Percentiles rank a stretch among this genome's conserved stretches.
Conservation (phyloP, 2,888 invertebrate genomes). For the Opisthograptis luteolata region DNA sequence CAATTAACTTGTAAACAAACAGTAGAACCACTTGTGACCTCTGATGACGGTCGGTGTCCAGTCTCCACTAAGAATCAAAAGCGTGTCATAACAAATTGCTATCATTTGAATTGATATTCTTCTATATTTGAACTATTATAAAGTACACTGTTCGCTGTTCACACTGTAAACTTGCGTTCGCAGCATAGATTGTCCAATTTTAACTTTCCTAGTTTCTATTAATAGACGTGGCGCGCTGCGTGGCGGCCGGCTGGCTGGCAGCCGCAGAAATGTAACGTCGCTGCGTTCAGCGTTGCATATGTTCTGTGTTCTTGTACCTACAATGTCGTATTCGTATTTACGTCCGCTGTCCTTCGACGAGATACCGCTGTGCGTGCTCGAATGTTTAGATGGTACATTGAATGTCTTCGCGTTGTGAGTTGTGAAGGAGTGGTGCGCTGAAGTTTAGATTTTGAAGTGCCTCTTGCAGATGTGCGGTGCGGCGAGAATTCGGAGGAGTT, state of each 20-base stretch:
- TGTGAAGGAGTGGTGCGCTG: background rate
- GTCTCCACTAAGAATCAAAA: too few relatives aligned
- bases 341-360: conserved; percentile 71
- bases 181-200: conserved; percentile 57
- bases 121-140: too few relatives aligned
- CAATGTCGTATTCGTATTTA: conserved; percentile 70
- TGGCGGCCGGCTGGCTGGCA: conserved; percentile 49
- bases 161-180: conserved; percentile 22
- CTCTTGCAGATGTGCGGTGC: conserved; percentile 64
- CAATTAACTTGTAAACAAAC: background rate
- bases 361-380: conserved; percentile 81
- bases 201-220: conserved; percentile 76
- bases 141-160: too few relatives aligned
- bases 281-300: conserved; percentile 1
- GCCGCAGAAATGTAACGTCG: background rate
- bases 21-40: background rate
- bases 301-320: conserved; percentile 35
- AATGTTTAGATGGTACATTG: conserved; percentile 60
- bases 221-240: conserved; percentile 61
- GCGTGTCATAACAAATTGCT: too few relatives aligned
- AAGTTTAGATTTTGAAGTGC: conserved; percentile 14
- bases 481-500: conserved; percentile 60
- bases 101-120: too few relatives aligned
- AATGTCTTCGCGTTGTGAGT: conserved; percentile 6
- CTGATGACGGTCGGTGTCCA: background rate